Base-by-base conservation (phyloP, 2,888 invertebrate genomes). In the Eretmocerus hayati region DNA sequence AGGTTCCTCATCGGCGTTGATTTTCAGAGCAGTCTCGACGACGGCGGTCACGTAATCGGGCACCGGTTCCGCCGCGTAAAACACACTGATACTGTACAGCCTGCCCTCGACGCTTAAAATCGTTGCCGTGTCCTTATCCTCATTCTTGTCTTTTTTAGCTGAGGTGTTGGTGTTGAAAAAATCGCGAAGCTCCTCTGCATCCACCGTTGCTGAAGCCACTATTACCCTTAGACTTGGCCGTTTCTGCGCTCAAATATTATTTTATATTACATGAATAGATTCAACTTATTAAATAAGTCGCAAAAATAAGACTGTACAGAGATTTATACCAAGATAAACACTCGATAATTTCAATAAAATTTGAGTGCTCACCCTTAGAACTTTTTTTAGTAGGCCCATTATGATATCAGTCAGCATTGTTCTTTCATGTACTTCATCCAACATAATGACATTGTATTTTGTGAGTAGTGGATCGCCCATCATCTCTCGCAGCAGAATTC, bases 401-500 rank as follows among this genome's bases (percentile, higher is more conserved):
- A 95, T 75, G 30, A 96, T 88, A 64, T 99, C 99, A 0, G 95
- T 95, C 68, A 93, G 81, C 42, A 92, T 78, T 1, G 89, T 90
- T 36, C 97, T 77, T 71, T 99, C 97, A 66, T 99, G 99, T 0
- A 93, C 95, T 77, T 96, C 95, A 66, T 96, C 95, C 30, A 96
- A 74, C 62, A 96, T 85, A 3, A 97, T 81, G 2, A 88, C 86
- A 36, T 85, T 81, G 68, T 97, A 99, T 59, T 85, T 85, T 59
- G 86, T 85, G 2, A 99, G 76, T 8, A 99, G 74, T 0, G 97
- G 99, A 66, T 99, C 96, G 0, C 83, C 81, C 78, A 97, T 90
- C 81, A 99, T 89, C 75, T 99, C 97, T 18, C 94, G 77, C 2
- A 99, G 75, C 21, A 99, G 70, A 50, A 97, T 87, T 0, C 97